These are phyloP conservation scores for Phorcus lineatus DNA, from an alignment of 2,888 invertebrate species.

Conservation along the genomic window DNA sequence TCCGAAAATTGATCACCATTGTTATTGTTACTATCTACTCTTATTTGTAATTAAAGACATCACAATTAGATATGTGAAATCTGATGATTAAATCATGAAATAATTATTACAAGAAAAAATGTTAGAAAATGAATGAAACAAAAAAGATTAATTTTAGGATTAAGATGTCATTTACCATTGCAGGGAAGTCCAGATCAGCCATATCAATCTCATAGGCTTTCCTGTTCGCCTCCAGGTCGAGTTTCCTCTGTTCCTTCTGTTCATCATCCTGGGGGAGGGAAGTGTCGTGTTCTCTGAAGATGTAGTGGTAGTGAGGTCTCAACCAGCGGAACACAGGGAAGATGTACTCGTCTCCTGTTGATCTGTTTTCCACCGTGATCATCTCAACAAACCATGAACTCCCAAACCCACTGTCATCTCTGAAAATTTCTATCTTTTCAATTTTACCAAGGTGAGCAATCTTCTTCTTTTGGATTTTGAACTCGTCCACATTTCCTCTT, in stretches of 20 bases:
- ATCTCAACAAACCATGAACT: neutral
- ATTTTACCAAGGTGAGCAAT: neutral
- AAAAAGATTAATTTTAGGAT: no score
- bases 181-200: neutral
- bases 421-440: neutral
- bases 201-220: neutral
- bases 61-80: no score
- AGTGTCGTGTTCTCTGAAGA: neutral
- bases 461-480: neutral
- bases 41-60: no score
- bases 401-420: neutral
- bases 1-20: no score
- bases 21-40: no score
- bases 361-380: neutral
- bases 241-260: neutral
- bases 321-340: neutral
- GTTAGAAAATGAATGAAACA: no score
- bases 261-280: neutral
- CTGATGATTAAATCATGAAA: no score
- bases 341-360: neutral
- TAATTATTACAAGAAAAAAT: no score
- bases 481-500: neutral
- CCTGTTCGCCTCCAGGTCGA: neutral
- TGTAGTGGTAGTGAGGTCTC: slow-evolving; percentile 7
- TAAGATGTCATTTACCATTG: neutral